A percentile compares a stretch with the other conserved stretches of the same genome.
These are phyloP conservation scores for Malthinus seriepunctatus DNA, from an alignment of 2,888 invertebrate species.

Conservation along the genomic window DNA sequence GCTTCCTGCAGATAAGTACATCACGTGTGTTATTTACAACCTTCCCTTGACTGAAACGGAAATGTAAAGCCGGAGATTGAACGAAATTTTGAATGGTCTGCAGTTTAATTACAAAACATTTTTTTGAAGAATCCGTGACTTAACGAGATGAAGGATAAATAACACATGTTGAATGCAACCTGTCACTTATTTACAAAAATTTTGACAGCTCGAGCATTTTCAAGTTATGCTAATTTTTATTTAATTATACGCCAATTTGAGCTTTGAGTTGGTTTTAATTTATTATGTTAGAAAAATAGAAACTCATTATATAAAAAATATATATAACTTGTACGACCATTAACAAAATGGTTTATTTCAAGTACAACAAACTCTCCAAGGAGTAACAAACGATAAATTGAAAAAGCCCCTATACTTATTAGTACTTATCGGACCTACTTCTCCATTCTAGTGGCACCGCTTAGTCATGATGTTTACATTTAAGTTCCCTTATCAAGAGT, in stretches of 20 bases:
- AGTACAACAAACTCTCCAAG: no score
- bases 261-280: no score
- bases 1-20: conserved; percentile 18
- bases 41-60: conserved; percentile 9
- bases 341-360: no score
- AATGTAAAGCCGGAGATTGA: conserved; percentile 18
- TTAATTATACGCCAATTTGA: no score
- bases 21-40: conserved; percentile 16
- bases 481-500: neutral
- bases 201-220: no score
- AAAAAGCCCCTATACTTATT: conserved; percentile 1
- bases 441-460: conserved; percentile 3
- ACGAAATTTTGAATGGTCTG: conserved; percentile 11
- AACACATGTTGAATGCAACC: neutral
- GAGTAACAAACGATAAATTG: conserved; percentile 1
- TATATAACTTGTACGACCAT: no score
- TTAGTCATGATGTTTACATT: conserved; percentile 8
- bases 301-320: no score
- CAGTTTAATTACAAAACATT: conserved; percentile 10
- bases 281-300: no score
- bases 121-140: neutral
- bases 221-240: neutral
- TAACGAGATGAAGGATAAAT: conserved; percentile 2
- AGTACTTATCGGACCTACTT: conserved; percentile 1
- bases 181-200: no score